Evolutionary conservation across 2,113 vertebrate species (phyloP), one percentile per base, ranked within the genome.

Genomic region (Chelonoidis abingdonii): DNA sequence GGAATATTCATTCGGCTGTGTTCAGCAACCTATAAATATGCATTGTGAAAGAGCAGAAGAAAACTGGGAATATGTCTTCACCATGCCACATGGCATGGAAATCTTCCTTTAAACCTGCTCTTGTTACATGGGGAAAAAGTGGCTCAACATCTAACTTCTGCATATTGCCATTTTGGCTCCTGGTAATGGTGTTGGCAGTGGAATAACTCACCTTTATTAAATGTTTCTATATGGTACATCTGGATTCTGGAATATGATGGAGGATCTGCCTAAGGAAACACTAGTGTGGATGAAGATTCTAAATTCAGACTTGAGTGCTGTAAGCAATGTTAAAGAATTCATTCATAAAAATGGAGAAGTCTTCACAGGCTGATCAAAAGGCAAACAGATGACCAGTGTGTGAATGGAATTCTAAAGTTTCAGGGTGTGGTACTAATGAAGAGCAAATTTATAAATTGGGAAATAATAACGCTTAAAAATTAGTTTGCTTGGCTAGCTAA

Each of bases 351-450:
- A n/a, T 93, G 94, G n/a, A 38, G 72, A 75, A 10, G 17, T 41
- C 72, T 75, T 75, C 72, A 24, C 10, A 41, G 38, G n/a, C n/a
- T 94, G 91, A 93, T 96, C 88, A 65, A 80, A 65, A 80, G 87
- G 81, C 52, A 90, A 96, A 21, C 19, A 80, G 56, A 12, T 80
- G 80, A 80, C 69, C 21, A 86, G 62, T 50, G 89, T 62, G 72
- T 89, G 56, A 57, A 56, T 91, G 41, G 75, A n/a, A 87, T 93
- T 94, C 85, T 83, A 35, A 41, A 75, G 10, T 41, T 41, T 75
- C 72, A 41, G 16, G 38, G 9, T 0, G 3, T 78, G 7, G 5
- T 95, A 89, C 83, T 87, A 79, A 88, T 84, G 93, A 92, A 95
- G 44, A 76, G 56, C 27, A 80, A 59, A 93, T 89, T 78, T 6